Percentiles rank a stretch among this genome's conserved stretches.
Evolutionary conservation across 1,140 invertebrate species (phyloP).

Genomic region (Lepidurus arcticus): DNA sequence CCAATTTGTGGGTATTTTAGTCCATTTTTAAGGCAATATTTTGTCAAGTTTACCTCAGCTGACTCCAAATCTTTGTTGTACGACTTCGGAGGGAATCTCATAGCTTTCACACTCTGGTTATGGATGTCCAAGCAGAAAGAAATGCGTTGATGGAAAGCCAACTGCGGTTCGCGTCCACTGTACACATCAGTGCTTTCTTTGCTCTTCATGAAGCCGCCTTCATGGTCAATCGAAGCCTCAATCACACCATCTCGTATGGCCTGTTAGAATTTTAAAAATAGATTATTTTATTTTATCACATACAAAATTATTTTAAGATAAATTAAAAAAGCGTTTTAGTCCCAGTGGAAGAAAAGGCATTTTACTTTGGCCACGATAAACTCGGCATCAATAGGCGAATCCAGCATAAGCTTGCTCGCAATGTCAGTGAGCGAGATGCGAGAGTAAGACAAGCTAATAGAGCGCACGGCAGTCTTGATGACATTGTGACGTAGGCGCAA

Average conservation of each 20-base stretch:
- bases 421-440: constrained; percentile 92
- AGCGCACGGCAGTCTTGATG: constrained; percentile 96
- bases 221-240: constrained; percentile 92
- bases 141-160: constrained; percentile 96
- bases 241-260: constrained; percentile 99
- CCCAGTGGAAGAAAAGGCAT: constrained; percentile 32
- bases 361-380: constrained; percentile 91
- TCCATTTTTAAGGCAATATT: neutral
- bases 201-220: constrained; percentile 92
- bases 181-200: constrained; percentile 97
- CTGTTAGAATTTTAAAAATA: constrained; percentile 38
- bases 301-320: neutral
- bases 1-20: constrained; percentile 7
- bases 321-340: constrained; percentile 33
- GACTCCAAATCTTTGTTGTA: constrained; percentile 98
- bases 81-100: constrained; percentile 98
- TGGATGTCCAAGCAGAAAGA: constrained; percentile 96
- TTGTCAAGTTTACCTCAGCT: constrained; percentile 63
- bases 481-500: constrained; percentile 94
- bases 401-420: constrained; percentile 84
- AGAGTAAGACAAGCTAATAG: constrained; percentile 94
- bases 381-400: constrained; percentile 95
- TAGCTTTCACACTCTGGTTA: constrained; percentile 96
- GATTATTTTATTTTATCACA: constrained; percentile 25
- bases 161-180: constrained; percentile 90